phyloP scores from a whole-genome alignment of 2,888 invertebrate species.

The Plusia festucae region DNA sequence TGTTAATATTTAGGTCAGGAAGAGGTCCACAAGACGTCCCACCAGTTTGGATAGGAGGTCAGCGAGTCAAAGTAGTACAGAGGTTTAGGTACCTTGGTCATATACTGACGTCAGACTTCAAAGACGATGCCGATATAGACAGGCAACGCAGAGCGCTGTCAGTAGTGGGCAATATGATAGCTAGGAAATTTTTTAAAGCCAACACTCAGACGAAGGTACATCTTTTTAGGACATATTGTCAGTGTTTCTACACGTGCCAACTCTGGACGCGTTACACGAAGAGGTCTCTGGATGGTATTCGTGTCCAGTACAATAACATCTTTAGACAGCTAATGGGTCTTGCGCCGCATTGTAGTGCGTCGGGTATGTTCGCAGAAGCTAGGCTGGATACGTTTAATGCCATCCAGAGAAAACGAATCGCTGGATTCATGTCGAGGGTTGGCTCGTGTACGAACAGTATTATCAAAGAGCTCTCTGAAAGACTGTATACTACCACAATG shows the following conservation, averaged over 20 bases:
- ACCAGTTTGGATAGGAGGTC: background rate
- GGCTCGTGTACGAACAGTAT: background rate
- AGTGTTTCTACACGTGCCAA: constrained; percentile 9
- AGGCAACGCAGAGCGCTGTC: constrained; percentile 9
- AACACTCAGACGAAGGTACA: background rate
- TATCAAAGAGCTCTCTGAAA: background rate
- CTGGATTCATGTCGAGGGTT: background rate
- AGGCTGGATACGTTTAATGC: background rate
- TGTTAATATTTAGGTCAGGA: constrained; percentile 21
- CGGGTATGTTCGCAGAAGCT: background rate
- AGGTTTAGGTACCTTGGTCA: constrained; percentile 17
- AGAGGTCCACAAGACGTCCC: constrained; percentile 17
- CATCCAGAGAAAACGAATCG: background rate
- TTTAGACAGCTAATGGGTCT: background rate
- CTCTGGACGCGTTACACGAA: background rate
- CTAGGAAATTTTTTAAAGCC: constrained; percentile 8
- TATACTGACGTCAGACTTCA: constrained; percentile 3
- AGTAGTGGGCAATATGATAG: constrained; percentile 20
- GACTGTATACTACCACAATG: background rate
- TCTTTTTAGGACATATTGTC: constrained; percentile 1
- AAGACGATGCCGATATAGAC: constrained; percentile 14
- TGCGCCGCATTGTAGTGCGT: background rate
- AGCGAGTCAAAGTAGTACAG: background rate
- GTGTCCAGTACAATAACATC: constrained; percentile 9
- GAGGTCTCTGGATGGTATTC: background rate